These are phyloP conservation scores for Halcyon senegalensis DNA, from an alignment of 2,113 vertebrate genomes.

Conservation along the genomic window DNA sequence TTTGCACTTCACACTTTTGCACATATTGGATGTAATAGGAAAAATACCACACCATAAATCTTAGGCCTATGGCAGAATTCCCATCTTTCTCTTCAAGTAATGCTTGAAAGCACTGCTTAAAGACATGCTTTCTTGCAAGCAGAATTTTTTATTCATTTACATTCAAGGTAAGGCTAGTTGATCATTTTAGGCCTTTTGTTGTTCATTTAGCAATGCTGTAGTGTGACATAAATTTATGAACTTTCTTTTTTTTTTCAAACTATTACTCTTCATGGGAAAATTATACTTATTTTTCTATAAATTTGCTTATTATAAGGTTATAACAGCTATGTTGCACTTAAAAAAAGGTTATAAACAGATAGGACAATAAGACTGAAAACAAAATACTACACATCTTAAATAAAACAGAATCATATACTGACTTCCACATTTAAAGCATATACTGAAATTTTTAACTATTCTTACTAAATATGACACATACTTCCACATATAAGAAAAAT, in stretches of 20 bases:
- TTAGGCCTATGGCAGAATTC: background rate
- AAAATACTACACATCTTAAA: background rate
- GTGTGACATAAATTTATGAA: background rate
- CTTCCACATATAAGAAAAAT: background rate
- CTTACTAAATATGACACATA: background rate
- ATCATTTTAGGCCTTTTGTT: background rate
- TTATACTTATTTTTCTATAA: background rate
- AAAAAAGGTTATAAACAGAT: background rate
- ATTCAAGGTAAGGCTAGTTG: background rate
- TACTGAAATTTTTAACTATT: background rate
- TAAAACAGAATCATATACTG: background rate
- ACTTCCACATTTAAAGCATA: background rate
- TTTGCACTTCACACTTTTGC: conserved; percentile 3
- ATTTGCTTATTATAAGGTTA: background rate
- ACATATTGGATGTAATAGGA: background rate
- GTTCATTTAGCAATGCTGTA: background rate
- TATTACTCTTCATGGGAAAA: background rate
- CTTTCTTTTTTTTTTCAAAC: background rate
- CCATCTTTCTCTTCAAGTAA: background rate
- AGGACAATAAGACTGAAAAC: background rate
- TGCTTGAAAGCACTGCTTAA: background rate
- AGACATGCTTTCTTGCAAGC: background rate
- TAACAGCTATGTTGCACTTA: background rate
- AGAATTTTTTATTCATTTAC: background rate
- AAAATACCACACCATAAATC: background rate